Evolutionary conservation across 2,888 invertebrate genomes (phyloP).

Genomic region (Eudasyphora cyanicolor): DNA sequence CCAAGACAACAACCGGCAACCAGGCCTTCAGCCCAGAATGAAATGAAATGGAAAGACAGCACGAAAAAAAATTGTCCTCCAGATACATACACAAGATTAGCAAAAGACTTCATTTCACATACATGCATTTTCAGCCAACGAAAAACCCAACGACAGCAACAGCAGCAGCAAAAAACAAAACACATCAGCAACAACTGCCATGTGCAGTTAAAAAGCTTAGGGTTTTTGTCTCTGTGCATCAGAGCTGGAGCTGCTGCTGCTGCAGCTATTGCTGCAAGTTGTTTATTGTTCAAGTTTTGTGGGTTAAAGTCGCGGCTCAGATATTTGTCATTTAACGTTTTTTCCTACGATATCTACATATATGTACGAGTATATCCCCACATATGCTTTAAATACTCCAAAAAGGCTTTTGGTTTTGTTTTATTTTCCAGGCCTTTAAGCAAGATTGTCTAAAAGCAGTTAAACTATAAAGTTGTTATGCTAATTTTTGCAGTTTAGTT

Average conservation of each 20-base stretch:
- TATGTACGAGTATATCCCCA: slow-evolving; percentile 6
- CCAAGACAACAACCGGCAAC: slow-evolving; percentile 47
- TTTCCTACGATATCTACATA: slow-evolving; percentile 25
- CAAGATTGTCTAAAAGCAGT: slow-evolving; percentile 73
- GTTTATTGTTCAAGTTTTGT: slow-evolving; percentile 67
- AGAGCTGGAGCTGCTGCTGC: slow-evolving; percentile 34
- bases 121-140: slow-evolving; percentile 57
- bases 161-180: slow-evolving; percentile 40
- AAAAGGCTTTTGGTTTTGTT: slow-evolving; percentile 24
- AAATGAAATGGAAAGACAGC: neutral
- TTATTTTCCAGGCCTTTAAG: slow-evolving; percentile 49
- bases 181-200: slow-evolving; percentile 56
- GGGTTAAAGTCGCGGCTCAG: slow-evolving; percentile 67
- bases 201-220: slow-evolving; percentile 45
- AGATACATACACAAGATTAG: slow-evolving; percentile 78
- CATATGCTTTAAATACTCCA: slow-evolving; percentile 49
- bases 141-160: slow-evolving; percentile 20
- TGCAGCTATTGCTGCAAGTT: slow-evolving; percentile 44
- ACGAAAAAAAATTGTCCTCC: slow-evolving; percentile 73
- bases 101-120: slow-evolving; percentile 65
- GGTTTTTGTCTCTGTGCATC: neutral
- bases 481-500: slow-evolving; percentile 70
- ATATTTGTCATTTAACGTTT: slow-evolving; percentile 64
- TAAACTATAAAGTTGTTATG: slow-evolving; percentile 80
- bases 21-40: neutral